These are phyloP conservation scores for Orthosia cruda DNA, from an alignment of 2,888 invertebrate genomes.

Conservation along the genomic window DNA sequence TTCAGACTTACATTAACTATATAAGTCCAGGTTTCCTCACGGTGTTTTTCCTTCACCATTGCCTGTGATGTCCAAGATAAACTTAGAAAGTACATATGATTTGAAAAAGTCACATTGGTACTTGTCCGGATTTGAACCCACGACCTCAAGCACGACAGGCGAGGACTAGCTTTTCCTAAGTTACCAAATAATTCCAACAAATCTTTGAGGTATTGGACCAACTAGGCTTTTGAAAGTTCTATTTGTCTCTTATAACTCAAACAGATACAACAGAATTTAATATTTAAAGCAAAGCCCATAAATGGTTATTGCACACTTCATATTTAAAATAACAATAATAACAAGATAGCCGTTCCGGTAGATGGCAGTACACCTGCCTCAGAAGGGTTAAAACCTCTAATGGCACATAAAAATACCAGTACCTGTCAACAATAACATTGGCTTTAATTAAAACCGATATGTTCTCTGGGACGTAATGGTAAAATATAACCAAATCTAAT, in stretches of 20 bases:
- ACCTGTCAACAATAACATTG: constrained; percentile 56
- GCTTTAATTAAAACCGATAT: constrained; percentile 61
- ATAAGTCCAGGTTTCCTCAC: too few species aligned
- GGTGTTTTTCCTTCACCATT: too few species aligned
- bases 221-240: not conserved
- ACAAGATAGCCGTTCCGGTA: not conserved
- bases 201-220: too few species aligned
- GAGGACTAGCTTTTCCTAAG: not conserved
- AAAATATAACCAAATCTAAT: not conserved
- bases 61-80: too few species aligned
- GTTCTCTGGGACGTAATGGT: not conserved
- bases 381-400: constrained; percentile 39
- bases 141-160: too few species aligned
- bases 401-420: constrained; percentile 43
- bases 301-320: constrained; percentile 7
- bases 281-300: not conserved
- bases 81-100: too few species aligned
- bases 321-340: constrained; percentile 7
- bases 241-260: not conserved
- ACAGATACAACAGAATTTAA: not conserved
- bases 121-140: too few species aligned
- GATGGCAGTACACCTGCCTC: constrained; percentile 1
- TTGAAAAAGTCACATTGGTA: too few species aligned
- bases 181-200: not conserved
- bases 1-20: too few species aligned